A percentile compares a stretch with the other conserved stretches of the same genome.
Evolutionary conservation across 2,113 vertebrate species (phyloP).

Genomic region (Nymphicus hollandicus): DNA sequence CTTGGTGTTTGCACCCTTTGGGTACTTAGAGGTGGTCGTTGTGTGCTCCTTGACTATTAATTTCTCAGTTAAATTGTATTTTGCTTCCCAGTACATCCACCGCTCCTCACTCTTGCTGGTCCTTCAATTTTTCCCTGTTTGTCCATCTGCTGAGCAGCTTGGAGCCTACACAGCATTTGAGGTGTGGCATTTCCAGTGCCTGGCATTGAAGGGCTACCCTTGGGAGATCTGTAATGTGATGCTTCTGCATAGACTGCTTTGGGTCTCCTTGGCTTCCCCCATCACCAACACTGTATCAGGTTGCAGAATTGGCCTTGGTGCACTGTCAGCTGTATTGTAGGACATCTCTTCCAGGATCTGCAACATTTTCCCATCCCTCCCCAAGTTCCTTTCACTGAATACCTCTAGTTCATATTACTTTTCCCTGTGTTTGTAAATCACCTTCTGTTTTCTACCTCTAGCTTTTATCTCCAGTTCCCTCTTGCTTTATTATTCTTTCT

Average conservation of each 20-base stretch:
- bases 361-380: neutral
- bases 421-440: neutral
- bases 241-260: neutral
- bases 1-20: neutral
- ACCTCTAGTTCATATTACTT: neutral
- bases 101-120: neutral
- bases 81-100: neutral
- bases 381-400: neutral
- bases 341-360: conserved; percentile 8
- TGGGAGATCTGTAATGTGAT: conserved; percentile 1
- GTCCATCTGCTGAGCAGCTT: neutral
- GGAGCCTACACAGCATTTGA: neutral
- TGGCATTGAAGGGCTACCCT: conserved; percentile 1
- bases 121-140: neutral
- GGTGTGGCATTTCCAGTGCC: neutral
- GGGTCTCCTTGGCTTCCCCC: conserved; percentile 50
- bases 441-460: neutral
- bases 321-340: neutral
- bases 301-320: neutral
- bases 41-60: neutral
- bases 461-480: neutral
- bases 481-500: conserved; percentile 25
- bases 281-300: neutral
- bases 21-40: neutral
- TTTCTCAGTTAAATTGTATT: neutral